Evolutionary conservation across 2,113 vertebrate genomes (phyloP).

Genomic region (Benitochromis conjunctus): DNA sequence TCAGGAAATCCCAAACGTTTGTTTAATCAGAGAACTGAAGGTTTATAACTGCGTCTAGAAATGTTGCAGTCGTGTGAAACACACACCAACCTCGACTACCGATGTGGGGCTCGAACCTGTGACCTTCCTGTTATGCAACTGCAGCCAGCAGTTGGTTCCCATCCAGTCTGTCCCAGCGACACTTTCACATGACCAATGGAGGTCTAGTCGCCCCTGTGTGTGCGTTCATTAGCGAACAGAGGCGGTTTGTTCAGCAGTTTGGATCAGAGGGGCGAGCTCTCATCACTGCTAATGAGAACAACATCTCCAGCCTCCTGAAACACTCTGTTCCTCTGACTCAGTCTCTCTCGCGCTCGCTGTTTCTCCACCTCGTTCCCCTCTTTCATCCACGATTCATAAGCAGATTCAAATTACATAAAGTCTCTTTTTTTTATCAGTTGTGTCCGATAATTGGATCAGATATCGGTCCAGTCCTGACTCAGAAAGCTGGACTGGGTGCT

Average conservation of each 20-base stretch:
- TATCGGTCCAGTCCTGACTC: background rate
- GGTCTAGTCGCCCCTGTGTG: slow-evolving; percentile 40
- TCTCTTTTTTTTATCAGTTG: background rate
- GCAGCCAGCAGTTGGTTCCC: slow-evolving; percentile 21
- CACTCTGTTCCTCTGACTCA: slow-evolving; percentile 32
- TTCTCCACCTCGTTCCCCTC: background rate
- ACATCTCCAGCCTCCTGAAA: slow-evolving; percentile 26
- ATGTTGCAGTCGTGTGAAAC: background rate
- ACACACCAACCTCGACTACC: background rate
- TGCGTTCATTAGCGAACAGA: slow-evolving; percentile 68
- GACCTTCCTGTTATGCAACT: slow-evolving; percentile 48
- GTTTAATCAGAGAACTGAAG: accelerated
- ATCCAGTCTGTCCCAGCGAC: slow-evolving; percentile 34
- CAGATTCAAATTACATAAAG: background rate
- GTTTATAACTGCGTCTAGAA: background rate
- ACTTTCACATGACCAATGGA: slow-evolving; percentile 20
- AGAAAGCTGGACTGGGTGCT: background rate
- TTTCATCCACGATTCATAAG: background rate
- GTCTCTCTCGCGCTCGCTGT: background rate
- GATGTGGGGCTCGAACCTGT: slow-evolving; percentile 42
- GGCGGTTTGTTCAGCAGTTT: slow-evolving; percentile 54
- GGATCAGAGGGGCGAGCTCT: slow-evolving; percentile 17
- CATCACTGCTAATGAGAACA: slow-evolving; percentile 67
- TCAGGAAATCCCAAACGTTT: background rate
- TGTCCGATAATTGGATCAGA: background rate